These are phyloP conservation scores for Pterocles burchelli DNA, from an alignment of 2,113 vertebrate genomes.

Conservation along the genomic window DNA sequence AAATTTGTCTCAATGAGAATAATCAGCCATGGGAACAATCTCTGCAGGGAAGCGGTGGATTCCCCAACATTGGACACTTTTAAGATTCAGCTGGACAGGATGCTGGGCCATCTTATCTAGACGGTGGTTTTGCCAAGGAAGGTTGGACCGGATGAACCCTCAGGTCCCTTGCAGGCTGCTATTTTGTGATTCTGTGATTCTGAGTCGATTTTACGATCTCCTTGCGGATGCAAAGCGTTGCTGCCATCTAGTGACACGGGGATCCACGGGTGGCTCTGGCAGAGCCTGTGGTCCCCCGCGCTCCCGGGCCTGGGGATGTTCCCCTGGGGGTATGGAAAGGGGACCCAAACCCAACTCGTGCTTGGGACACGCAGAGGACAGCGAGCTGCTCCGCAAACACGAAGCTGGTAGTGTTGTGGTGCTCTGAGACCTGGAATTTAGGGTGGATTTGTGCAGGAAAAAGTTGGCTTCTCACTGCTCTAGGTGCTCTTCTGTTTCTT, in stretches of 20 bases:
- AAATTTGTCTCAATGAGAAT: too few species aligned
- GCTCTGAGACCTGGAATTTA: neutral
- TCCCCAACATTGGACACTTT: too few species aligned
- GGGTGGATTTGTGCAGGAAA: neutral
- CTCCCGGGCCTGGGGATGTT: neutral
- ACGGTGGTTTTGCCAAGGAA: too few species aligned
- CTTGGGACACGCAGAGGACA: accelerated
- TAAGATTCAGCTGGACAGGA: too few species aligned
- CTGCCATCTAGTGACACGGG: slow-evolving; percentile 27
- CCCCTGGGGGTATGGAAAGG: accelerated
- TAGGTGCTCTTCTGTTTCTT: neutral
- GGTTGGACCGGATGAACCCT: too few species aligned
- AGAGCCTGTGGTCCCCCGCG: accelerated
- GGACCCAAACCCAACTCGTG: neutral
- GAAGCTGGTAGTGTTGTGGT: neutral
- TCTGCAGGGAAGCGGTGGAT: too few species aligned
- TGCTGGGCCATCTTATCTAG: too few species aligned
- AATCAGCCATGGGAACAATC: too few species aligned
- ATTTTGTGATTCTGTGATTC: too few species aligned
- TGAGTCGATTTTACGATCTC: too few species aligned
- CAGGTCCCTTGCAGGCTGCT: too few species aligned
- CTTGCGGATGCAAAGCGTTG: neutral
- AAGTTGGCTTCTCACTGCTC: accelerated
- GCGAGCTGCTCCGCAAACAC: neutral
- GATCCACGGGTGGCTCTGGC: accelerated